phyloP scores from a whole-genome alignment of 2,888 invertebrate species.

The Entomobrya proxima region DNA sequence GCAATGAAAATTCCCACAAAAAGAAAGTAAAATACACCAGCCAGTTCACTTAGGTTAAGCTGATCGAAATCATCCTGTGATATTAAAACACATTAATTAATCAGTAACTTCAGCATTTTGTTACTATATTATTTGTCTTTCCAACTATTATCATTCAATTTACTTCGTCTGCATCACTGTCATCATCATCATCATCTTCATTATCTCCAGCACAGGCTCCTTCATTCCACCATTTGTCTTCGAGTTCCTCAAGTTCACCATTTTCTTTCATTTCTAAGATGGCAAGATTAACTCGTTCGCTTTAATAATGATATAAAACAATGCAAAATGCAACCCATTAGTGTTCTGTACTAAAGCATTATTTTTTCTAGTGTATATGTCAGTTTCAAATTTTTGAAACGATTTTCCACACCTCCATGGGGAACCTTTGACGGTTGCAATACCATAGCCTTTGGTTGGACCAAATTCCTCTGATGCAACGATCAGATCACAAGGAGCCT shows the following conservation, averaged over 20 bases:
- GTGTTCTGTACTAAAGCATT: not conserved
- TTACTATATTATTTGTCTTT: not conserved
- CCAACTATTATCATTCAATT: not conserved
- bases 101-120: not conserved
- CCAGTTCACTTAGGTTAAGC: constrained; percentile 68
- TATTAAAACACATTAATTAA: not conserved
- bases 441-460: constrained; percentile 65
- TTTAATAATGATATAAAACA: constrained; percentile 77
- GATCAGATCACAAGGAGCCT: constrained; percentile 95
- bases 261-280: constrained; percentile 92
- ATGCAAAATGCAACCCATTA: not conserved
- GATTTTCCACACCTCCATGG: constrained; percentile 72
- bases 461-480: constrained; percentile 84
- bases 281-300: constrained; percentile 94
- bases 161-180: constrained; percentile 60
- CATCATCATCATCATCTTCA: constrained; percentile 64
- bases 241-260: constrained; percentile 91
- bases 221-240: constrained; percentile 97
- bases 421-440: constrained; percentile 68
- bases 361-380: not conserved
- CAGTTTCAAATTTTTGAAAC: too few species aligned
- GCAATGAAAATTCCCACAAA: constrained; percentile 55
- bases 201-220: constrained; percentile 76
- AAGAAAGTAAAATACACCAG: constrained; percentile 72
- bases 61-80: constrained; percentile 71